Percentiles rank a stretch among this genome's conserved stretches.
Evolutionary conservation across 2,797 vertebrate species (phyloP).

Genomic region (Macroramphosus scolopax): DNA sequence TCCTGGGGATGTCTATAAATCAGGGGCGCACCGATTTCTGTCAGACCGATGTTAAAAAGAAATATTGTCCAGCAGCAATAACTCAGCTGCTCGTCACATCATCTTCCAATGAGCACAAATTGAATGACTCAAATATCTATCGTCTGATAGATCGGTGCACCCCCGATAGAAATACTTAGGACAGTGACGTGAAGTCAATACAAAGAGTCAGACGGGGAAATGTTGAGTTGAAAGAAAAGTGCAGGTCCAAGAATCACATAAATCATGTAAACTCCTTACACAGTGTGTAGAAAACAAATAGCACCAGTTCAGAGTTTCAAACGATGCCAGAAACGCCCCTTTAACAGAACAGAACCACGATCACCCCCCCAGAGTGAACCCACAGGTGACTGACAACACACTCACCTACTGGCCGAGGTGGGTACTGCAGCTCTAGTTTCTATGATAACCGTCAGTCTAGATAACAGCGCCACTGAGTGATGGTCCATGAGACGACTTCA

Average conservation of each 20-base stretch:
- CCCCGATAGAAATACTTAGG: conserved; percentile 3
- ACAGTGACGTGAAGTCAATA: conserved; percentile 16
- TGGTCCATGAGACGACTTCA: conserved; percentile 36
- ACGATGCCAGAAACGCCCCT: conserved; percentile 34
- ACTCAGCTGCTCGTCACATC: too few species aligned
- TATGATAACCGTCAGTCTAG: conserved; percentile 68
- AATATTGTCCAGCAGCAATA: too few species aligned
- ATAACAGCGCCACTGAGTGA: conserved; percentile 46
- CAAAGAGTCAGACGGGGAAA: conserved; percentile 20
- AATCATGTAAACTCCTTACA: conserved; percentile 54
- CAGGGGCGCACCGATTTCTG: too few species aligned
- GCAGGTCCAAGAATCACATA: too few species aligned
- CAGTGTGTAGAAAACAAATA: conserved; percentile 64
- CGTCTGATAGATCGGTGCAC: too few species aligned
- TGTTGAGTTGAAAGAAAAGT: conserved; percentile 27
- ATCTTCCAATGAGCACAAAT: too few species aligned
- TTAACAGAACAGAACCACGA: conserved; percentile 51
- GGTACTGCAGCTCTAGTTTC: conserved; percentile 77
- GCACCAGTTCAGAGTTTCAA: conserved; percentile 72
- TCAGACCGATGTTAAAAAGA: too few species aligned
- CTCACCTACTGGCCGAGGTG: conserved; percentile 67
- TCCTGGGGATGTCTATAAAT: conserved; percentile 6
- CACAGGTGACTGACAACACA: too few species aligned
- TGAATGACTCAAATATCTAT: too few species aligned
- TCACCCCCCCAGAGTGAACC: too few species aligned